phyloP scores from a whole-genome alignment of 2,888 invertebrate species.

The Sialis lutaria region DNA sequence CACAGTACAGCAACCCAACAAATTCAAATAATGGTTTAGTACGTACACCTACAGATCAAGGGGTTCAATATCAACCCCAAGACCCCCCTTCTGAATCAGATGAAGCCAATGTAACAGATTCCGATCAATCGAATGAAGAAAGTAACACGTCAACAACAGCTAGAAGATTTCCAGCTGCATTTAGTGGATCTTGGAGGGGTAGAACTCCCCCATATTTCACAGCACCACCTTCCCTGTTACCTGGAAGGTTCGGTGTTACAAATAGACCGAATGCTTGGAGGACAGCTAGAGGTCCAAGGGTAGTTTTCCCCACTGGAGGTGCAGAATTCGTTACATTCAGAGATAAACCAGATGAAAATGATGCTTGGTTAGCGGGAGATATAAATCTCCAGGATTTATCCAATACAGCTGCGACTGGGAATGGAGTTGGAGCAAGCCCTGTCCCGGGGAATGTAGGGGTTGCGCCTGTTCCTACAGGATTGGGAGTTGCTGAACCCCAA shows the following conservation, averaged over 20 bases:
- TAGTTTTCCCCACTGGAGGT: slow-evolving; percentile 25
- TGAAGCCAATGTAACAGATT: not conserved
- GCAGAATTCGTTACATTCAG: slow-evolving; percentile 21
- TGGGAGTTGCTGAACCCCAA: not conserved
- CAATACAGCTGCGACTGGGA: slow-evolving; percentile 29
- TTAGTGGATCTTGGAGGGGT: no score
- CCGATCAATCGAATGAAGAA: no score
- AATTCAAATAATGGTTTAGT: not conserved
- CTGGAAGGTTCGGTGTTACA: not conserved
- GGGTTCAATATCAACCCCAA: not conserved
- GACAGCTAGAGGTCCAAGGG: slow-evolving; percentile 20
- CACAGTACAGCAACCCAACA: not conserved
- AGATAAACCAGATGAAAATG: slow-evolving; percentile 16
- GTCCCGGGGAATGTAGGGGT: no score
- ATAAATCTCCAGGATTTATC: slow-evolving; percentile 39
- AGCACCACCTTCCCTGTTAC: slow-evolving; percentile 1
- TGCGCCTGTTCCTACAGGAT: no score
- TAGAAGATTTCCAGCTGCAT: not conserved
- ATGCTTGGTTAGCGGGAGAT: slow-evolving; percentile 20
- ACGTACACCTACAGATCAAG: no score
- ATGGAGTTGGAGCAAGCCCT: slow-evolving; percentile 35
- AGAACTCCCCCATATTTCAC: not conserved
- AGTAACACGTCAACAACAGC: not conserved
- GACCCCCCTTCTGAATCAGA: not conserved
- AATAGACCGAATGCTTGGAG: slow-evolving; percentile 11